phyloP scores from a whole-genome alignment of 2,888 invertebrate species.

The Cantharis rustica region DNA sequence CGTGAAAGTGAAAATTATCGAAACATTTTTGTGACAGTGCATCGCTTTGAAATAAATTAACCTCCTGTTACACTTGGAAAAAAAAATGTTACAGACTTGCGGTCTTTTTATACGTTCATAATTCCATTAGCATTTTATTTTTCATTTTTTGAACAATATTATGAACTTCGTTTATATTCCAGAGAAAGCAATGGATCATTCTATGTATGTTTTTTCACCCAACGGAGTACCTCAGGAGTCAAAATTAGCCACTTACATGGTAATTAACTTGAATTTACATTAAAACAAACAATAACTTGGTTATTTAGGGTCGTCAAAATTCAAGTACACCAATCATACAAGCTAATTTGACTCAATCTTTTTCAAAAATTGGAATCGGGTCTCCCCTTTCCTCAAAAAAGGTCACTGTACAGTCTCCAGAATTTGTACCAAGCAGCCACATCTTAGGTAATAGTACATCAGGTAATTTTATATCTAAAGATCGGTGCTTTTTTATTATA shows the following conservation, averaged over 20 bases:
- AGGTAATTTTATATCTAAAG: slow-evolving; percentile 20
- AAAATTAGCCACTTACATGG: slow-evolving; percentile 85
- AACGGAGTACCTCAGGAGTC: slow-evolving; percentile 83
- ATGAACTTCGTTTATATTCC: slow-evolving; percentile 1
- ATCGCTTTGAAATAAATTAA: not conserved
- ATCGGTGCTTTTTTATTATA: not conserved
- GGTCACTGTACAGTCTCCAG: slow-evolving; percentile 60
- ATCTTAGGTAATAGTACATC: slow-evolving; percentile 40
- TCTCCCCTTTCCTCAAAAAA: slow-evolving; percentile 54
- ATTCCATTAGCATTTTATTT: not conserved
- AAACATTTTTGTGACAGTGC: not conserved
- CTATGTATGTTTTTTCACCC: slow-evolving; percentile 70
- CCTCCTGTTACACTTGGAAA: not conserved
- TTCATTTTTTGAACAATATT: not conserved
- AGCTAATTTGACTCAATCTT: slow-evolving; percentile 46
- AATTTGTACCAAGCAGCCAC: slow-evolving; percentile 59
- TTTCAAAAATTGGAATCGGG: slow-evolving; percentile 47
- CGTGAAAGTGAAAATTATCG: not conserved
- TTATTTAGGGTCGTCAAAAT: slow-evolving; percentile 45
- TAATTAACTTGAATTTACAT: slow-evolving; percentile 46
- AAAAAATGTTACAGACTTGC: not conserved
- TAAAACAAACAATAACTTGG: slow-evolving; percentile 23
- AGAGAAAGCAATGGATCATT: slow-evolving; percentile 71
- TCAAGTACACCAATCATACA: slow-evolving; percentile 45
- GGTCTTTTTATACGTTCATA: slow-evolving; percentile 3